Base-by-base conservation (phyloP, 1,140 invertebrate species). In the Heliothis subflexa region DNA sequence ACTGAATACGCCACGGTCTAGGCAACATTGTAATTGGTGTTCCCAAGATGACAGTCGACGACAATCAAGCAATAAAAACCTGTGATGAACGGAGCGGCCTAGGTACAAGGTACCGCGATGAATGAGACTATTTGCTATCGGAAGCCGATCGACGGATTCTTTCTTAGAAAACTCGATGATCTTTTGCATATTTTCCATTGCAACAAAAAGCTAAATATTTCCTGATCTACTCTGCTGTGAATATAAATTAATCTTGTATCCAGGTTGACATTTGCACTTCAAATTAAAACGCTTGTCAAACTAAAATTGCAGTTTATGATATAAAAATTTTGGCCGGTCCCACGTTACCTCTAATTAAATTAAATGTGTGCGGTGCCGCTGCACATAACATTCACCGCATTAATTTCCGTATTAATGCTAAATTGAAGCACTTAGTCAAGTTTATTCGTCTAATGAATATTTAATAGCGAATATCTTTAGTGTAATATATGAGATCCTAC, bases 21-120 rank as follows among this genome's bases (percentile, higher is more conserved):
- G 74, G 81, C 57, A 79, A 79, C 81, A 57, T 78, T 55, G 78
- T 87, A 87, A 87, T 87, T 87, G 84, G 54, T 64, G 70, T 74
- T 74, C 52, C 73, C 73, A 77, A 78, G 79, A 78, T 81, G 77
- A 80, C 81, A 81, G 78, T 50, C 59, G 78, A 80, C 73, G 78
- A 87, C 84, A 84, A 83, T 87, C 86, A 87, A 82, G 80, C 78
- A 86, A 87, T 86, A 87, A 86, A 80, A 70, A 78, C 62, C 40
- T 49, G 72, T 73, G 78, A 68, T 70, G 78, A 57, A 79, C 55
- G 71, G 68, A 47, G 70, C 66, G 45, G 25, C 52, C 52, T 72
- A 59, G 33, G 33, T 40, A 40, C n/a, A 47, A 64, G 13, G 68
- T 71, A 55, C 68, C 55, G 9, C 13, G 9, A 13, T 70, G 66